These are phyloP conservation scores for Bryconaethiops microstoma DNA, from an alignment of 2,797 vertebrate genomes.

Conservation along the genomic window DNA sequence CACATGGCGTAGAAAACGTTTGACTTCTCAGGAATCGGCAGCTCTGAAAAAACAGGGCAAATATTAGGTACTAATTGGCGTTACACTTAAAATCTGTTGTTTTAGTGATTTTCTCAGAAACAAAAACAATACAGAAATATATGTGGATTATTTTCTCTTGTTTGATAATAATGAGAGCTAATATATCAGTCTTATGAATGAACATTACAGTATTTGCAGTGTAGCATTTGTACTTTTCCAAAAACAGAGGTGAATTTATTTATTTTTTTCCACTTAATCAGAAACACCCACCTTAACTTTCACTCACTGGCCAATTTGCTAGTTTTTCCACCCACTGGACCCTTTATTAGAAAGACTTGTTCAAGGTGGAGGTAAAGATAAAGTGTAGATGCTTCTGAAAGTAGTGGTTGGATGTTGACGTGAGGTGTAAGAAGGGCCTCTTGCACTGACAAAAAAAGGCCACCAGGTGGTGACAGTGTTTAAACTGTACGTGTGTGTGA, in stretches of 20 bases:
- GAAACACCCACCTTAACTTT: neutral
- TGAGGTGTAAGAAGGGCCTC: too few relatives aligned
- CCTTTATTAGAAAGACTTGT: too few relatives aligned
- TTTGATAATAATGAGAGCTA: neutral
- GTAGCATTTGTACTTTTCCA: too few relatives aligned
- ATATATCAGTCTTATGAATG: too few relatives aligned
- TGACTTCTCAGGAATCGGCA: conserved; percentile 87
- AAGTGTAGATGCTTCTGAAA: too few relatives aligned
- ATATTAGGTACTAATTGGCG: neutral
- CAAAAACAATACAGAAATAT: neutral
- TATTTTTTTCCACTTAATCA: neutral
- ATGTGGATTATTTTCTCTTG: neutral
- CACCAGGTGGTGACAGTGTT: neutral
- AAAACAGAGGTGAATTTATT: too few relatives aligned
- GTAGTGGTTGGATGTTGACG: too few relatives aligned
- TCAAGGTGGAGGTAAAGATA: too few relatives aligned
- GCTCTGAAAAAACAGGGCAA: conserved; percentile 65
- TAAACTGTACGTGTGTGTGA: neutral
- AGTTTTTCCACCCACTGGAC: too few relatives aligned
- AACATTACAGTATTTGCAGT: too few relatives aligned
- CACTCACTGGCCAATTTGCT: too few relatives aligned
- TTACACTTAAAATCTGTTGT: neutral
- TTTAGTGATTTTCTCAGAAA: neutral
- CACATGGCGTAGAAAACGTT: conserved; percentile 95
- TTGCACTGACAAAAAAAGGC: neutral